Evolutionary conservation across 2,113 vertebrate species (phyloP).

Genomic region (Oreochromis niloticus): DNA sequence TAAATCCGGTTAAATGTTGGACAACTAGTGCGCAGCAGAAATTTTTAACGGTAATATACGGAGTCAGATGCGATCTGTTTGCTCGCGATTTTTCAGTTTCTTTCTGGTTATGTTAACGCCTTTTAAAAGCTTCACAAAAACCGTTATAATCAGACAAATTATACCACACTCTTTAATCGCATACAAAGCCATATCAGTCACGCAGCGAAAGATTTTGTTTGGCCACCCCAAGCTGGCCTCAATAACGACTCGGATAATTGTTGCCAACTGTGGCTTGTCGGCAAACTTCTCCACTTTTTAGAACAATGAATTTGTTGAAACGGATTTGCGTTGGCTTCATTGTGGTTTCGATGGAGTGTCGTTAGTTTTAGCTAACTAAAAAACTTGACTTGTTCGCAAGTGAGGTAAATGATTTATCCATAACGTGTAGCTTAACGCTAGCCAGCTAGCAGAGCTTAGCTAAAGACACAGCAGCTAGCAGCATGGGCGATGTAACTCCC

Average conservation of each 20-base stretch:
- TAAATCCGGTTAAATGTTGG: not conserved
- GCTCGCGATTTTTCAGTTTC: not conserved
- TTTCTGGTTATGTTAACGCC: not conserved
- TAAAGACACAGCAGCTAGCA: conserved; percentile 22
- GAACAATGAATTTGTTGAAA: not conserved
- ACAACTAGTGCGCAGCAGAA: not conserved
- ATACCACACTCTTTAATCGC: not conserved
- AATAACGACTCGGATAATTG: not conserved
- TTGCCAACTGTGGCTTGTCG: conserved; percentile 41
- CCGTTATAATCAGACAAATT: not conserved
- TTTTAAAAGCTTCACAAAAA: not conserved
- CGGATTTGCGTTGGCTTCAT: not conserved
- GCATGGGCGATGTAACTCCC: conserved; percentile 67
- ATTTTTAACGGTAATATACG: not conserved
- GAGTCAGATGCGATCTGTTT: rapidly evolving
- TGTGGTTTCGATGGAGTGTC: not conserved
- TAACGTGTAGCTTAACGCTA: not conserved
- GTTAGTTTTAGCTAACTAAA: not conserved
- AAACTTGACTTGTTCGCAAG: not conserved
- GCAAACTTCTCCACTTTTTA: conserved; percentile 1
- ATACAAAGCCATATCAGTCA: not conserved
- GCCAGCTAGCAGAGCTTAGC: conserved; percentile 14
- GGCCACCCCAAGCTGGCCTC: conserved; percentile 7
- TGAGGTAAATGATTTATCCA: not conserved
- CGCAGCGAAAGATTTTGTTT: conserved; percentile 40